Base-by-base conservation (phyloP, 2,888 invertebrate genomes). In the Nephrotoma guestfalica region DNA sequence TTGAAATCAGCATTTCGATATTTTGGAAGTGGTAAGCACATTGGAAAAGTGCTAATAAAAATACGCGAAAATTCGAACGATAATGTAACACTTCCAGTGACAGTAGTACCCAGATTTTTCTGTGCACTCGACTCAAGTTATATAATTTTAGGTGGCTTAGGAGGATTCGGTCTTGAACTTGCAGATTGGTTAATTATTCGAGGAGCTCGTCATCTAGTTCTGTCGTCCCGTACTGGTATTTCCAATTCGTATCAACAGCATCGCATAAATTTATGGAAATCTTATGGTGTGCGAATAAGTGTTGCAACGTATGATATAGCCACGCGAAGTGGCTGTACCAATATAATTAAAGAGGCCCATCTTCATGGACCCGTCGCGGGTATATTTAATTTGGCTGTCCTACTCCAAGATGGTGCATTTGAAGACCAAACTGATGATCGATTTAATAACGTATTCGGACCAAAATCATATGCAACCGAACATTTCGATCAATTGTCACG, bases 151-250 rank as follows among this genome's bases (percentile, higher is more conserved):
- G 96, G 96, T 9, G 98, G 98, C 83, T 93, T 98, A 0, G 98
- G 98, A 83, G 98, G 98, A 0, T 97, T 98, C 89, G 98, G 98
- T 4, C 92, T 98, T 86, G 98, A 98, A 90, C 91, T 98, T 86
- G 94, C 95, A 0, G 96, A 97, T 89, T 97, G 97, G 97, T 92
- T 99, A 89, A 93, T 97, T 86, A 91, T 96, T 86, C 93, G 98
- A 88, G 98, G 97, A 0, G 97, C 96, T 0, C 93, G 92, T 88
- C 95, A 96, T 88, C 89, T 98, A 11, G 93, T 98, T 0, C 92
- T 98, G 0, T 96, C 96, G 0, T 97, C 97, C 0, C 94, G 97
- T 87, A 93, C 93, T 18, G 98, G 98, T 1, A 90, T 97, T 45
- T 93, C 93, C 83, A 96, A 95, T 86, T 97, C 97, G 41, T 98